Evolutionary conservation across 1,140 invertebrate genomes (phyloP).

Genomic region (Solen grandis): DNA sequence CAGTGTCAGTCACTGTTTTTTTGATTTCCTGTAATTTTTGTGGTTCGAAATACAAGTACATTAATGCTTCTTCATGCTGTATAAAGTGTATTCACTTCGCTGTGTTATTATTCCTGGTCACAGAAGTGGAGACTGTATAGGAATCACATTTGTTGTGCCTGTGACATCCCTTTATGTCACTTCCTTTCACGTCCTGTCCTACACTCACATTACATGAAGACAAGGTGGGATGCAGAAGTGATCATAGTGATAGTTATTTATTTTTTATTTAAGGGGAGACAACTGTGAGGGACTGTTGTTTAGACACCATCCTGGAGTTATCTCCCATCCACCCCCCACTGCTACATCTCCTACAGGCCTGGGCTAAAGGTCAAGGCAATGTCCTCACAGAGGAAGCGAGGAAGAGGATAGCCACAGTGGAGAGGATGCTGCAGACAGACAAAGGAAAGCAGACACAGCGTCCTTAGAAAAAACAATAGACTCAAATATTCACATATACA

Average conservation of each 20-base stretch:
- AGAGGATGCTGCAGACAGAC: too few relatives aligned
- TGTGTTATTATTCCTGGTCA: not conserved
- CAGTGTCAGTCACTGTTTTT: too few relatives aligned
- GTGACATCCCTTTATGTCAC: not conserved
- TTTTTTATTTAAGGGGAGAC: not conserved
- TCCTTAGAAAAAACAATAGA: too few relatives aligned
- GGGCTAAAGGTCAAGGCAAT: not conserved
- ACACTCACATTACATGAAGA: not conserved
- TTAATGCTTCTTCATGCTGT: too few relatives aligned
- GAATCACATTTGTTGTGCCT: not conserved
- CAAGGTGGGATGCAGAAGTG: too few relatives aligned
- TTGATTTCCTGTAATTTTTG: too few relatives aligned
- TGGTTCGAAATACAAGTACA: too few relatives aligned
- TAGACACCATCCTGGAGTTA: conserved; percentile 37
- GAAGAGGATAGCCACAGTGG: too few relatives aligned
- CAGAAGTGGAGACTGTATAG: not conserved
- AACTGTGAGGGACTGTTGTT: conserved; percentile 7
- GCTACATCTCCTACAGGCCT: conserved; percentile 5
- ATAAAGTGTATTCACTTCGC: not conserved
- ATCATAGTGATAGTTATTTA: too few relatives aligned
- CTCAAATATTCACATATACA: too few relatives aligned
- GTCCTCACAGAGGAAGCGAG: conserved; percentile 1
- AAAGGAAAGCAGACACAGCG: too few relatives aligned
- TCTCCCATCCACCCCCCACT: conserved; percentile 17
- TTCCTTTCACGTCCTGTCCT: not conserved